Percentiles rank a stretch among this genome's conserved stretches.
Evolutionary conservation across 2,888 invertebrate species (phyloP).

Genomic region (Metallyticus violacea): DNA sequence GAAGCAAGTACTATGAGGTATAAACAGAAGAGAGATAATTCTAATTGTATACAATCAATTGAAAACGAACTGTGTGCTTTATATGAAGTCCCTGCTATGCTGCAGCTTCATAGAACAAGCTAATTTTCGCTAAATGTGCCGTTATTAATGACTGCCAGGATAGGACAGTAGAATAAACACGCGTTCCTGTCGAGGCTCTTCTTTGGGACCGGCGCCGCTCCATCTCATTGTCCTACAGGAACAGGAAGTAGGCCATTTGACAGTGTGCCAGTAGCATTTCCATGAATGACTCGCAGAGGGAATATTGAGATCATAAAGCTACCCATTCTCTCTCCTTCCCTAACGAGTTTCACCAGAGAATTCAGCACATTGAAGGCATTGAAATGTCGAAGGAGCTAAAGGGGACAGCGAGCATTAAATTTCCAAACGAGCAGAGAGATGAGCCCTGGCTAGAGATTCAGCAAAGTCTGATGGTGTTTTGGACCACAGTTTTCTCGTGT

Average conservation of each 20-base stretch:
- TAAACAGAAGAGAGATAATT: too few relatives aligned
- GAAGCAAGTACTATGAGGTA: too few relatives aligned
- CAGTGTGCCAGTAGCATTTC: not conserved
- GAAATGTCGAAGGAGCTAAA: not conserved
- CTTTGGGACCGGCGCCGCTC: not conserved
- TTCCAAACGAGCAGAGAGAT: not conserved
- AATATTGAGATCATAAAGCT: not conserved
- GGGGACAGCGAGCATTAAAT: not conserved
- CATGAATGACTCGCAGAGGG: not conserved
- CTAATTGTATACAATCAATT: too few relatives aligned
- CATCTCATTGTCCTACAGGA: not conserved
- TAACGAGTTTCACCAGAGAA: not conserved
- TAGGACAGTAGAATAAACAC: not conserved
- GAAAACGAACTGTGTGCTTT: too few relatives aligned
- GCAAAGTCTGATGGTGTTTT: not conserved
- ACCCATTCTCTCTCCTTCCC: not conserved
- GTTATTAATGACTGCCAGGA: not conserved
- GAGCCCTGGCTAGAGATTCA: not conserved
- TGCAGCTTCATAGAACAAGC: not conserved
- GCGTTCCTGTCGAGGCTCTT: not conserved
- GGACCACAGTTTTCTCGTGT: too few relatives aligned
- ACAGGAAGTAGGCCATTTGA: not conserved
- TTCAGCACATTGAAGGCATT: not conserved
- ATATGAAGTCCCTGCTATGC: too few relatives aligned
- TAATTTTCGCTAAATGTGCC: not conserved